Percentiles rank a stretch among this genome's conserved stretches.
Evolutionary conservation across 2,888 invertebrate genomes (phyloP).

Genomic region (Pristionchus entomophagus): DNA sequence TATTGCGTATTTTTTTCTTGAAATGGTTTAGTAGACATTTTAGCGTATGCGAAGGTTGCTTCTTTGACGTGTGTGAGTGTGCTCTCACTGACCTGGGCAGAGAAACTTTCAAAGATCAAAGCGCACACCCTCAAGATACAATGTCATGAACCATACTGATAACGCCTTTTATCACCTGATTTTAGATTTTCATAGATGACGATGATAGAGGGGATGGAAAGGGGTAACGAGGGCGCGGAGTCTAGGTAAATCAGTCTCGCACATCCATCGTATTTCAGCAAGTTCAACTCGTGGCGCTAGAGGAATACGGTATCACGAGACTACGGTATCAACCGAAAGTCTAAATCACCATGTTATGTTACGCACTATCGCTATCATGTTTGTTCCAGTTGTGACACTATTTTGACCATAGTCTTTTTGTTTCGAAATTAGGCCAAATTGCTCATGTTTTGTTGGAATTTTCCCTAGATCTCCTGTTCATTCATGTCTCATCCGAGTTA

Average conservation of each 20-base stretch:
- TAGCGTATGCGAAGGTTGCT: too few species aligned
- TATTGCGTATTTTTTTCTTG: too few species aligned
- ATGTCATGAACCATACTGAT: conserved; percentile 14
- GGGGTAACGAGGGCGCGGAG: not conserved
- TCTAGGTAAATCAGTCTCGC: not conserved
- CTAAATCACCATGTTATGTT: not conserved
- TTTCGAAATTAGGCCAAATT: conserved; percentile 12
- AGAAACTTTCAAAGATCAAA: conserved; percentile 13
- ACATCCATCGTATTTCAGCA: not conserved
- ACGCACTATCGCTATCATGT: not conserved
- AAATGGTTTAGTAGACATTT: too few species aligned
- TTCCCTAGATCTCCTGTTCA: not conserved
- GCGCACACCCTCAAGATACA: not conserved
- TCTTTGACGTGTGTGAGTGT: not conserved
- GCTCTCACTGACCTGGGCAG: not conserved
- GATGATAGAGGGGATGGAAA: not conserved
- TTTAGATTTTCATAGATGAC: not conserved
- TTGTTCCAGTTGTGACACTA: not conserved
- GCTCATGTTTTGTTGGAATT: not conserved
- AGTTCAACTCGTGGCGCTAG: not conserved
- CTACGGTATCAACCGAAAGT: not conserved
- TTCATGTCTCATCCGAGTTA: not conserved
- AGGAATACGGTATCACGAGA: not conserved
- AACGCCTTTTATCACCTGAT: conserved; percentile 13
- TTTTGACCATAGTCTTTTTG: not conserved